Evolutionary conservation across 2,888 invertebrate genomes (phyloP).

Genomic region (Drosophila nigritarsus): DNA sequence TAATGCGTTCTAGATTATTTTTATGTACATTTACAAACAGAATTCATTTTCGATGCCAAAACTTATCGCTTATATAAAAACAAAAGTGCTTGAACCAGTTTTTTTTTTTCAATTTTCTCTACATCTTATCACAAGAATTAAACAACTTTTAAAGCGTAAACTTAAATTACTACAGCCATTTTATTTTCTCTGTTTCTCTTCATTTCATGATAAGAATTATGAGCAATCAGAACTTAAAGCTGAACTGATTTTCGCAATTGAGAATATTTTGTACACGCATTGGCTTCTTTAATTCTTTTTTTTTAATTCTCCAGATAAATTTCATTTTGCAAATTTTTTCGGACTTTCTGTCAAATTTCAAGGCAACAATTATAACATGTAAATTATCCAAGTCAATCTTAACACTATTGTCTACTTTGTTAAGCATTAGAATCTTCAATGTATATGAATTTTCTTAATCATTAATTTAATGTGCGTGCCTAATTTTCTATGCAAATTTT

Average conservation of each 20-base stretch:
- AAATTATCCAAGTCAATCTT: background rate
- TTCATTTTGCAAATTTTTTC: background rate
- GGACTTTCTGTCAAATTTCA: background rate
- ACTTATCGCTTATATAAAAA: background rate
- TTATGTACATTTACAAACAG: background rate
- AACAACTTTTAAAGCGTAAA: too few species aligned
- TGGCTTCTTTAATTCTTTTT: too few species aligned
- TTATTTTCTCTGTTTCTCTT: background rate
- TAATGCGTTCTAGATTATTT: background rate
- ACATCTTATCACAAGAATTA: too few species aligned
- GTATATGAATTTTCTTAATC: background rate
- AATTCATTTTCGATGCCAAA: background rate
- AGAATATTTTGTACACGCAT: background rate
- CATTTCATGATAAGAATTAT: background rate
- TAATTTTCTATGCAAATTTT: slow-evolving; percentile 6
- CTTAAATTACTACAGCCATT: too few species aligned
- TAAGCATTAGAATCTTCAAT: background rate
- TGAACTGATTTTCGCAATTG: background rate
- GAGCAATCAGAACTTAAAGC: background rate
- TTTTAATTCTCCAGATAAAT: background rate
- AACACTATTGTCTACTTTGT: background rate
- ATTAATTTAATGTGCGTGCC: background rate
- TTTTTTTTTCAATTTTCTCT: too few species aligned
- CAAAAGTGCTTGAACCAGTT: background rate
- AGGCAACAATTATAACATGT: background rate